Evolutionary conservation across 1,140 invertebrate species (phyloP).

Genomic region (Agrypnia vestita): DNA sequence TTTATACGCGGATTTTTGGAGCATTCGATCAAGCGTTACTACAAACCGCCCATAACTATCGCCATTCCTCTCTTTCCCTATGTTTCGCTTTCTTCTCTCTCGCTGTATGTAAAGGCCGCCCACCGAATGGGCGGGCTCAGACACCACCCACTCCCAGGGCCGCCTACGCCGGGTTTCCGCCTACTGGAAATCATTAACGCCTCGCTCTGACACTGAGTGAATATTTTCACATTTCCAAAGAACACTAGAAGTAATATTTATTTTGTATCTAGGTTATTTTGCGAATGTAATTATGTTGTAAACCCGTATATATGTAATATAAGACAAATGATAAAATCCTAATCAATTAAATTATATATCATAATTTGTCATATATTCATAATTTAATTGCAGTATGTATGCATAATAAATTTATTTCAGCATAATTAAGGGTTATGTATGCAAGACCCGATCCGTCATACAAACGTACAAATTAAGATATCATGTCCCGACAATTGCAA

Average conservation of each 20-base stretch:
- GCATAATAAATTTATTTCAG: too few species aligned
- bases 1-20: constrained; percentile 22
- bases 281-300: too few species aligned
- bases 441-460: too few species aligned
- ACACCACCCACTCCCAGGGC: neutral
- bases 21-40: constrained; percentile 1
- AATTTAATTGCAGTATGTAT: too few species aligned
- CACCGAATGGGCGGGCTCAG: constrained; percentile 14
- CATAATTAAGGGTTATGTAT: too few species aligned
- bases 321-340: too few species aligned
- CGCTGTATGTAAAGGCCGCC: neutral
- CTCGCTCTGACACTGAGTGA: neutral
- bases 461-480: too few species aligned
- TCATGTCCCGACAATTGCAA: too few species aligned
- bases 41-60: constrained; percentile 24
- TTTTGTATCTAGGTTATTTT: too few species aligned
- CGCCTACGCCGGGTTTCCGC: constrained; percentile 23
- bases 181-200: constrained; percentile 38
- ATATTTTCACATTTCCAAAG: constrained; percentile 24
- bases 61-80: constrained; percentile 9
- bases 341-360: too few species aligned
- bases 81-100: constrained; percentile 12
- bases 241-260: neutral
- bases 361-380: too few species aligned
- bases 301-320: neutral